phyloP scores from a whole-genome alignment of 2,113 vertebrate genomes.

The Podarcis raffonei region DNA sequence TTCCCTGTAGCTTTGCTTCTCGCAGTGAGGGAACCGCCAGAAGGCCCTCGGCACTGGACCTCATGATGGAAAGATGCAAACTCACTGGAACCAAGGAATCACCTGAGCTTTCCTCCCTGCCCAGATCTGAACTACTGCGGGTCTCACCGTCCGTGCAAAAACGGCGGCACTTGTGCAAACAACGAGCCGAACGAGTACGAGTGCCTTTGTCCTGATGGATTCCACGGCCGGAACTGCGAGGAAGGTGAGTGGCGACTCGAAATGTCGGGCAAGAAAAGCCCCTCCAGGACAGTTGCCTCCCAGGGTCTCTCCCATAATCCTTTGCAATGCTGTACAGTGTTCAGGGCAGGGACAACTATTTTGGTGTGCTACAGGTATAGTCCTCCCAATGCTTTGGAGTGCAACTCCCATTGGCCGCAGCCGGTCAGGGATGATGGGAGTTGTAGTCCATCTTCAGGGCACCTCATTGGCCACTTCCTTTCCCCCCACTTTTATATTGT shows the following conservation, averaged over 20 bases:
- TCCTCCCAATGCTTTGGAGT: background rate
- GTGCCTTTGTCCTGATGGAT: constrained; percentile 81
- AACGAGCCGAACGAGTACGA: constrained; percentile 83
- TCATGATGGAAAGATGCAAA: no score
- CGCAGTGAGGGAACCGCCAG: no score
- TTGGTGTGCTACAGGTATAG: background rate
- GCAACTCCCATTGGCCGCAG: no score
- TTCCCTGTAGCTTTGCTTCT: no score
- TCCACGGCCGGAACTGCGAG: constrained; percentile 79
- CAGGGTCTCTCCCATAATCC: no score
- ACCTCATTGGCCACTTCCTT: no score
- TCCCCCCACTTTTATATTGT: no score
- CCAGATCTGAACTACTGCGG: constrained; percentile 85
- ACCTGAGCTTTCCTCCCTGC: background rate
- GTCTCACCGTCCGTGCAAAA: constrained; percentile 81
- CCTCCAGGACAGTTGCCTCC: no score
- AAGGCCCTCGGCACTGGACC: no score
- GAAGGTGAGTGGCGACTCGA: constrained; percentile 65
- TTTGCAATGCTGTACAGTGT: background rate
- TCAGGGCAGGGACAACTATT: background rate
- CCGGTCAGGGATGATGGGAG: no score
- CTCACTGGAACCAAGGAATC: constrained; percentile 30
- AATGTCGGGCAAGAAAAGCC: background rate
- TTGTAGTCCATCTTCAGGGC: no score
- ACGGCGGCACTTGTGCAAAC: constrained; percentile 81